These are phyloP conservation scores for Pseudomyrmex gracilis DNA, from an alignment of 1,140 invertebrate genomes.

Conservation along the genomic window DNA sequence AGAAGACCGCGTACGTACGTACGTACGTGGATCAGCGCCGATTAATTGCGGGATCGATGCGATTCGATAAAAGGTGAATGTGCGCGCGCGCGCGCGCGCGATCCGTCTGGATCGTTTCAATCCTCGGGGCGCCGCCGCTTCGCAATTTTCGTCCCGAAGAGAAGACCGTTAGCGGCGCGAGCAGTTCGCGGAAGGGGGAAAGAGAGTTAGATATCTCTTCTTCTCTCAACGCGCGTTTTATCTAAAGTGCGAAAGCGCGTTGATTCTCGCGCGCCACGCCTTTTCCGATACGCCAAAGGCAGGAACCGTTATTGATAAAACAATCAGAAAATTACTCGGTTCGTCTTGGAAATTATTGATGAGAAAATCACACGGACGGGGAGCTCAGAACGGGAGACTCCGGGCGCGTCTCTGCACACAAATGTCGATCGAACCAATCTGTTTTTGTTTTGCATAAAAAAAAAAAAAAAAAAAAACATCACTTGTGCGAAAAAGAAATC, in stretches of 20 bases:
- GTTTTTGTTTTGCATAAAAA: background rate
- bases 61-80: conserved; percentile 59
- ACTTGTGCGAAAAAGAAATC: background rate
- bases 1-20: conserved; percentile 32
- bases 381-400: too few species aligned
- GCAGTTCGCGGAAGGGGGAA: background rate
- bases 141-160: conserved; percentile 63
- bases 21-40: conserved; percentile 57
- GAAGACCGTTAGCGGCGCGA: conserved; percentile 62
- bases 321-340: conserved; percentile 55
- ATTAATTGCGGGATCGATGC: conserved; percentile 69
- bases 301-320: conserved; percentile 57
- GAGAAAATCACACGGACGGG: background rate
- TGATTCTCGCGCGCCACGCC: conserved; percentile 35
- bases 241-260: conserved; percentile 14
- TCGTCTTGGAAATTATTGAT: conserved; percentile 40
- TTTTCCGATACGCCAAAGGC: conserved; percentile 26
- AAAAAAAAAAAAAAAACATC: background rate
- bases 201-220: background rate
- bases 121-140: conserved; percentile 26
- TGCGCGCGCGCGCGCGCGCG: conserved; percentile 22
- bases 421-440: background rate
- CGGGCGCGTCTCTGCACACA: too few species aligned
- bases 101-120: background rate
- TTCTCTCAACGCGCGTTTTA: background rate